These are phyloP conservation scores for Cyanoliseus patagonus DNA, from an alignment of 2,113 vertebrate species.

Conservation along the genomic window DNA sequence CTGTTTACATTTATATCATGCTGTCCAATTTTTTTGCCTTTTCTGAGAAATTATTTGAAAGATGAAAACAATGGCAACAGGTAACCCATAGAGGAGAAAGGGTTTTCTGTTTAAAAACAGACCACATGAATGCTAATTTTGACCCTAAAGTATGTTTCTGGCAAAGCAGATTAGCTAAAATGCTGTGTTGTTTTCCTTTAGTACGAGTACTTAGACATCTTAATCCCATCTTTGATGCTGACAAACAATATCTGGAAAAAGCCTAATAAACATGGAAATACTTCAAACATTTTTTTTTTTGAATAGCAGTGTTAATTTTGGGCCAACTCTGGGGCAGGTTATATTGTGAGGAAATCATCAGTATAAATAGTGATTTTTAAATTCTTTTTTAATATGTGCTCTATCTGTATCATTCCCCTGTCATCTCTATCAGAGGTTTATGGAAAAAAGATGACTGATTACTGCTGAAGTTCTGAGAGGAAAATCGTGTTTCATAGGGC, in stretches of 20 bases:
- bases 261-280: background rate
- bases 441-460: background rate
- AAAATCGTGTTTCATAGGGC: background rate
- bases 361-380: background rate
- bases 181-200: background rate
- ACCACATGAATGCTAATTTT: background rate
- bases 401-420: background rate
- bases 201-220: background rate
- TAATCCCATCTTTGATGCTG: background rate
- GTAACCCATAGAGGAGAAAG: background rate
- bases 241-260: conserved; percentile 21
- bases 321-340: background rate
- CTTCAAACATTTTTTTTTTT: background rate
- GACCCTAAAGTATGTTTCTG: background rate
- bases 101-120: background rate
- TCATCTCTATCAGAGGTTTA: background rate
- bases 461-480: background rate
- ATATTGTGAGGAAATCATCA: background rate
- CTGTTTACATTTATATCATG: background rate
- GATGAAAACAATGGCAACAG: background rate
- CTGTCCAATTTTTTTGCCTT: background rate
- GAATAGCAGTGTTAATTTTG: background rate
- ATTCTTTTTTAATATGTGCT: background rate
- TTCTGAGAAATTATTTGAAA: background rate
- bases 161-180: background rate